A percentile compares a stretch with the other conserved stretches of the same genome.
phyloP scores from a whole-genome alignment of 30 jellyfish, hydroid and myxozoan genomes.

The Cassiopea andromeda region DNA sequence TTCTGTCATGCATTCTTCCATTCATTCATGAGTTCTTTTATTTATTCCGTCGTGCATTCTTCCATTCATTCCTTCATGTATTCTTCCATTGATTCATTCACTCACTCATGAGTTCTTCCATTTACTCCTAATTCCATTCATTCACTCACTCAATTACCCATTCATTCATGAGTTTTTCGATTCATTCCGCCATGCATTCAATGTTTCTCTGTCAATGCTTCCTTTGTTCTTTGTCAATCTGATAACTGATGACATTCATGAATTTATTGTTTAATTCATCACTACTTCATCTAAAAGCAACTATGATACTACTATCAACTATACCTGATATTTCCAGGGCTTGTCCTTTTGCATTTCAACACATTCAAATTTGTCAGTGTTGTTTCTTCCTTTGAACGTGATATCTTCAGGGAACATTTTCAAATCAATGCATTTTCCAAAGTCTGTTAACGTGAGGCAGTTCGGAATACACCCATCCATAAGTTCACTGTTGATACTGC shows the following conservation, averaged over 20 bases:
- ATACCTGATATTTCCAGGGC: constrained; percentile 97
- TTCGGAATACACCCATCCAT: background rate
- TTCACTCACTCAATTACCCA: background rate
- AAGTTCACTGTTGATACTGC: background rate
- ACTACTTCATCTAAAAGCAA: background rate
- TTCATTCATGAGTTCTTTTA: too few relatives aligned
- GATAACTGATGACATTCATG: too few relatives aligned
- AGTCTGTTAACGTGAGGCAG: constrained; percentile 68
- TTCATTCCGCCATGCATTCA: too few relatives aligned
- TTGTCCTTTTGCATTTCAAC: constrained; percentile 64
- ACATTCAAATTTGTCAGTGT: constrained; percentile 90
- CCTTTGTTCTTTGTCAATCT: too few relatives aligned
- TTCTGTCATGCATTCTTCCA: too few relatives aligned
- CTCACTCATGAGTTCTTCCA: background rate
- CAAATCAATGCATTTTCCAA: constrained; percentile 73
- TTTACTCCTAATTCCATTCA: background rate
- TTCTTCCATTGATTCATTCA: background rate
- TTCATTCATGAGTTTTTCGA: background rate
- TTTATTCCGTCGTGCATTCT: background rate
- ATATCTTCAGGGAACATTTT: constrained; percentile 18
- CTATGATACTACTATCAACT: background rate
- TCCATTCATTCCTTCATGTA: background rate
- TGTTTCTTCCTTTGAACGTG: constrained; percentile 78
- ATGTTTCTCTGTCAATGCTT: too few relatives aligned
- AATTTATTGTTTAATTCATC: too few relatives aligned